phyloP scores from a whole-genome alignment of 64 coral and sea anemone species.

The Stylophora pistillata region DNA sequence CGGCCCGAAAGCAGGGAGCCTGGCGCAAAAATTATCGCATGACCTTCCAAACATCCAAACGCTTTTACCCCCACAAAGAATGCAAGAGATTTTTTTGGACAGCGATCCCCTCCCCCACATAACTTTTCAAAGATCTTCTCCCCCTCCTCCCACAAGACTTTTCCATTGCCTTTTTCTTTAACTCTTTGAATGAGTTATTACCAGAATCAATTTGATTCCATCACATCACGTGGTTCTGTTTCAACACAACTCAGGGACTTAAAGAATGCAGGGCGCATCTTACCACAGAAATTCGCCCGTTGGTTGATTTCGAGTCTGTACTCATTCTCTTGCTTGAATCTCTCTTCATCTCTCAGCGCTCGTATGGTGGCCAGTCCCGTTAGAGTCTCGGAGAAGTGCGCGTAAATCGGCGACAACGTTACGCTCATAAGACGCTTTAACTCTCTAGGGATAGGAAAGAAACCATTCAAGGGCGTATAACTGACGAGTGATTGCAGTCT shows the following conservation, averaged over 20 bases:
- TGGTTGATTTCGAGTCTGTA: constrained; percentile 83
- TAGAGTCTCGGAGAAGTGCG: constrained; percentile 94
- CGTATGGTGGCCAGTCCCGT: constrained; percentile 89
- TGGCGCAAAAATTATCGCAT: too few relatives aligned
- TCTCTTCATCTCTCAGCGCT: constrained; percentile 72
- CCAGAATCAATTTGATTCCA: too few relatives aligned
- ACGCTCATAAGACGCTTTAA: constrained; percentile 94
- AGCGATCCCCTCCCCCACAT: too few relatives aligned
- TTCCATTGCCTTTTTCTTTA: too few relatives aligned
- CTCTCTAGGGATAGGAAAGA: constrained; percentile 57
- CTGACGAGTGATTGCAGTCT: too few relatives aligned
- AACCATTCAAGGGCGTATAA: background rate
- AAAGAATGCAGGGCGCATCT: background rate
- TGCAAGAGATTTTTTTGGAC: too few relatives aligned
- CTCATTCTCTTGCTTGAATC: constrained; percentile 81
- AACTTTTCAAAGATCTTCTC: background rate
- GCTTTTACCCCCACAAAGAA: too few relatives aligned
- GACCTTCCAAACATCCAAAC: too few relatives aligned
- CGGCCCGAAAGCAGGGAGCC: too few relatives aligned
- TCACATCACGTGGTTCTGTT: background rate
- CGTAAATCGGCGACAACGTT: constrained; percentile 89
- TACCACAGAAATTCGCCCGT: constrained; percentile 91
- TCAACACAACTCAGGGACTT: background rate
- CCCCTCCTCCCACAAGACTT: background rate
- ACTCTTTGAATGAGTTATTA: too few relatives aligned